Percentiles rank a stretch among this genome's conserved stretches.
Conservation (phyloP, 2,888 invertebrate genomes). For the Fragum sueziense region DNA sequence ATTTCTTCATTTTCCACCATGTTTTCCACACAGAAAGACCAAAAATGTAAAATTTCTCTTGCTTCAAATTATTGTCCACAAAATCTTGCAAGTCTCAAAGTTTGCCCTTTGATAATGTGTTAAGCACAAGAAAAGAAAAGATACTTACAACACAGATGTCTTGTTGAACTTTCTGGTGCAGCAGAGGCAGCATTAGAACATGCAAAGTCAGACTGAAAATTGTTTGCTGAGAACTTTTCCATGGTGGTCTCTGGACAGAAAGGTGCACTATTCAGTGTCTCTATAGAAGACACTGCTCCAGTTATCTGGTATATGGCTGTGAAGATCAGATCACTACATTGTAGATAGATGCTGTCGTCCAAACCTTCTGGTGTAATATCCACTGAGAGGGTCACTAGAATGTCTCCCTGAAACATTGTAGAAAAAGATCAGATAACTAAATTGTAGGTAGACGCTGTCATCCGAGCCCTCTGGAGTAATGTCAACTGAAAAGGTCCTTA, state of each 20-base stretch:
- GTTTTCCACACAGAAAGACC: too few species aligned
- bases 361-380: constrained; percentile 48
- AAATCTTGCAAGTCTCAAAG: background rate
- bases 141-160: constrained; percentile 39
- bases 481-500: background rate
- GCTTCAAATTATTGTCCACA: background rate
- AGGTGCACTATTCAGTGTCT: constrained; percentile 14
- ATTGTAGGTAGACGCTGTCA: too few species aligned
- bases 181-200: constrained; percentile 56
- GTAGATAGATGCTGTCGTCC: constrained; percentile 23
- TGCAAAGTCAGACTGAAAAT: constrained; percentile 47
- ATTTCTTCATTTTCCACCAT: too few species aligned
- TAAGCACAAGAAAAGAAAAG: background rate
- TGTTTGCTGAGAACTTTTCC: background rate
- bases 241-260: constrained; percentile 1
- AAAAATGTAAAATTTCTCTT: too few species aligned
- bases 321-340: constrained; percentile 32
- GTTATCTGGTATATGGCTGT: constrained; percentile 21
- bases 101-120: background rate
- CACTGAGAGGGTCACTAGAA: constrained; percentile 23
- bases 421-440: too few species aligned
- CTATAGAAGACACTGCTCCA: constrained; percentile 22
- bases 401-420: constrained; percentile 19
- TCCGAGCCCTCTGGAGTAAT: background rate
- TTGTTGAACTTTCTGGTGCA: background rate